Evolutionary conservation across 92 coral and sea anemone genomes (phyloP), one percentile per base, ranked within the genome.

Genomic region (Porites cylindrica): DNA sequence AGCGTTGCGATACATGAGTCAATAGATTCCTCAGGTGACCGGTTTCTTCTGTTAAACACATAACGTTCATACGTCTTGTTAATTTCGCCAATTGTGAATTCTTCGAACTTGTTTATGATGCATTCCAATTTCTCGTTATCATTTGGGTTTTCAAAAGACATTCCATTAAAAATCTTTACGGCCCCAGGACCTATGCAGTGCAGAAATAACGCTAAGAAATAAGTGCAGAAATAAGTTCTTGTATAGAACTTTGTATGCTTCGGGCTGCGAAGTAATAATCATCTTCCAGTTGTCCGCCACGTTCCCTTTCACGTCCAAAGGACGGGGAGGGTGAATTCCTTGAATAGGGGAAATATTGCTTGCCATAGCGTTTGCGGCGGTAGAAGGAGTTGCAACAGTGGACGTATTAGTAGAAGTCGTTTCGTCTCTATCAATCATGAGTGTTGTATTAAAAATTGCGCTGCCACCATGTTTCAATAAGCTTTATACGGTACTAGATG

Each of bases 21-120:
- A 14, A 87, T 80, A 5, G 21, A 51, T 59, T 78, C 90, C 2
- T 32, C 77, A 20, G 29, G 51, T 53, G 24, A 62, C 43, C 72
- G 87, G 65, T 72, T 26, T 83, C 88, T 83, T 11, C 81, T 72
- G 88, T 73, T 83, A 38, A 88, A 88, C 50, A 23, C 43, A 18
- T 69, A 81, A 9, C 82, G 81, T 43, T 88, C 87, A 18, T 71
- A 81, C 51, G 87, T 88, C 72, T 88, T 82, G 77, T 81, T 88
- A 7, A 75, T 76, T 54, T 72, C n/a, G 23, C 77, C 82, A 16
- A 88, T 43, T 13, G 61, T 66, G 82, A 81, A 76, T 51, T 59
- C 38, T 21, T 83, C 69, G 17, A 73, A 83, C 56, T 81, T 67
- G 62, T 81, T 77, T 20, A 81, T 62, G 20, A 81, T 54, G 50